These are phyloP conservation scores for Candoia aspera DNA, from an alignment of 2,113 vertebrate genomes.

Conservation along the genomic window DNA sequence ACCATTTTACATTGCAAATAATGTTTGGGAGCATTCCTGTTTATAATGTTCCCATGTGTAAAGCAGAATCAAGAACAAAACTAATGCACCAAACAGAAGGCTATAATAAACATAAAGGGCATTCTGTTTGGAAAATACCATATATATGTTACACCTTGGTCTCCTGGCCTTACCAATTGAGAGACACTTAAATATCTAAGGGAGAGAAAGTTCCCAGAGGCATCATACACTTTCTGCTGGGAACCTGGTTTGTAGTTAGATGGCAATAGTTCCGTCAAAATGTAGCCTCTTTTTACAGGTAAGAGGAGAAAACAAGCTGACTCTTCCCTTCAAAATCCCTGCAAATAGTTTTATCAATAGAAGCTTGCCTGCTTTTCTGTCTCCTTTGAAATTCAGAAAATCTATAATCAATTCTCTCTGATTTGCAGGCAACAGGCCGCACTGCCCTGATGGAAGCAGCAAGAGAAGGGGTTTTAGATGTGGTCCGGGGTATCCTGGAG, in stretches of 20 bases:
- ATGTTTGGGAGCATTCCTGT: not conserved
- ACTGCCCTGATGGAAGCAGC: constrained; percentile 89
- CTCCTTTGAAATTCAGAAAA: not conserved
- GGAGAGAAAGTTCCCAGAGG: not conserved
- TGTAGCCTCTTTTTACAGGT: not conserved
- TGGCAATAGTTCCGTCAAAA: not conserved
- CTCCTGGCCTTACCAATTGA: not conserved
- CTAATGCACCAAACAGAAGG: not conserved
- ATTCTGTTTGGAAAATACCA: not conserved
- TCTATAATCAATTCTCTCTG: constrained; percentile 16
- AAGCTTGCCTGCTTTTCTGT: not conserved
- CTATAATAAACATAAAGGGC: not conserved
- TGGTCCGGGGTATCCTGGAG: constrained; percentile 82
- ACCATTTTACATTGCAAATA: not conserved
- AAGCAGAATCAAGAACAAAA: not conserved
- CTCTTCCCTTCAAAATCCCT: not conserved
- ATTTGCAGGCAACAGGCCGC: constrained; percentile 81
- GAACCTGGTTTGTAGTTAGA: not conserved
- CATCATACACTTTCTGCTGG: not conserved
- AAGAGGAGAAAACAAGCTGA: not conserved
- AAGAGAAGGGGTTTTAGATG: constrained; percentile 75
- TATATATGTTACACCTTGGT: not conserved
- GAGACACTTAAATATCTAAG: not conserved
- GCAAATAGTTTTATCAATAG: not conserved
- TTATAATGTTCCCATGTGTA: not conserved